phyloP scores from a whole-genome alignment of 2,797 vertebrate species.

The Alcedo atthis region DNA sequence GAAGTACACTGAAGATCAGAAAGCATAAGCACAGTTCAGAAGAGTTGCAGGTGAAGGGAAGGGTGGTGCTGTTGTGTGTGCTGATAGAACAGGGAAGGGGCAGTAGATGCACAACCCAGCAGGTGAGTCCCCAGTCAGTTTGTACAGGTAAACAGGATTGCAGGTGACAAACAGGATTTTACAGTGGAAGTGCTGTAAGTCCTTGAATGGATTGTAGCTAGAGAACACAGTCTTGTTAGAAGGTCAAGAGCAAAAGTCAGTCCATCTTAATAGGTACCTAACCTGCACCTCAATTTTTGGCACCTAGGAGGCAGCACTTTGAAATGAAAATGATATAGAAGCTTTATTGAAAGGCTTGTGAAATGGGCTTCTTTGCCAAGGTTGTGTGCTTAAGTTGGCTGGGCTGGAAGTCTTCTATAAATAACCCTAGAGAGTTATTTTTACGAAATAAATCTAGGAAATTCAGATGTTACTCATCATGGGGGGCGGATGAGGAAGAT shows the following conservation, averaged over 20 bases:
- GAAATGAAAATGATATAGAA: neutral
- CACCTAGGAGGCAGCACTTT: neutral
- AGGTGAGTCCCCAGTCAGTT: neutral
- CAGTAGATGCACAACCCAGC: neutral
- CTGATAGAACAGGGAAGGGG: neutral
- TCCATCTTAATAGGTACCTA: neutral
- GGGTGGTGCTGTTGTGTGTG: neutral
- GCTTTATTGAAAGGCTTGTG: neutral
- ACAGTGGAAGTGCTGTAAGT: neutral
- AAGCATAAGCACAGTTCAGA: neutral
- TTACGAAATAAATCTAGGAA: conserved; percentile 20
- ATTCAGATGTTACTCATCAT: conserved; percentile 38
- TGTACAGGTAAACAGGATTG: neutral
- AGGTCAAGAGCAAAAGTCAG: neutral
- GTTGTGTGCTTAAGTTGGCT: neutral
- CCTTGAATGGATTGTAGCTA: neutral
- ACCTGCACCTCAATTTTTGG: neutral
- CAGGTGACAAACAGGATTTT: neutral
- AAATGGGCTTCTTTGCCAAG: neutral
- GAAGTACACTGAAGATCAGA: neutral
- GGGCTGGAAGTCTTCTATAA: neutral
- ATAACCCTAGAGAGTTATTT: conserved; percentile 22
- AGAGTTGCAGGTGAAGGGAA: neutral
- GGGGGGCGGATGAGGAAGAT: neutral
- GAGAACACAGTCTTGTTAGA: neutral